These are phyloP conservation scores for Melanaphis sacchari DNA, from an alignment of 1,140 invertebrate species.

Conservation along the genomic window DNA sequence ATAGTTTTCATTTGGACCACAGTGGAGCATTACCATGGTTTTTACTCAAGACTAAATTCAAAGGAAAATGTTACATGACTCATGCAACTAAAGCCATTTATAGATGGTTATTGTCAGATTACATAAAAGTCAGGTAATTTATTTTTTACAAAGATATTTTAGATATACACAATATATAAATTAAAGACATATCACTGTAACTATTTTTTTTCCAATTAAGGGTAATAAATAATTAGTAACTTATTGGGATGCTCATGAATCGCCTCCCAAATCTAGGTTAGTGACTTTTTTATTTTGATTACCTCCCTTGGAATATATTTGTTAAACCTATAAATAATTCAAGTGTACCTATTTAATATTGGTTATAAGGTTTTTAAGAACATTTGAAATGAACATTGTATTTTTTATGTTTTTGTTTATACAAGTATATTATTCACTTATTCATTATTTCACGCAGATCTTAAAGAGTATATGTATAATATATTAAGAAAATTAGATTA, in stretches of 20 bases:
- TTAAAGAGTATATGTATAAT: too few species aligned
- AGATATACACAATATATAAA: neutral
- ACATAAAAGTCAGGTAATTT: constrained; percentile 92
- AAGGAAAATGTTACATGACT: constrained; percentile 99
- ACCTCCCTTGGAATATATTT: too few species aligned
- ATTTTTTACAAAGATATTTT: neutral
- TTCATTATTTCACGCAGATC: too few species aligned
- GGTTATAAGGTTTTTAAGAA: neutral
- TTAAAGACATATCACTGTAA: neutral
- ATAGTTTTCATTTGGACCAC: constrained; percentile 97
- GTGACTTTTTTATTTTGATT: too few species aligned
- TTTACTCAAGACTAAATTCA: constrained; percentile 95
- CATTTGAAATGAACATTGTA: neutral
- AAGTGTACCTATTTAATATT: too few species aligned
- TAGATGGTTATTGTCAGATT: constrained; percentile 97
- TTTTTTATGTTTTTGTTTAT: neutral
- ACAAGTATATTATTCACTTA: too few species aligned
- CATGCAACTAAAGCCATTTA: constrained; percentile 99
- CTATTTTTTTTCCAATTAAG: neutral
- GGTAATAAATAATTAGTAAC: too few species aligned
- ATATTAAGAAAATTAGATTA: too few species aligned
- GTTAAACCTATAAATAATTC: too few species aligned
- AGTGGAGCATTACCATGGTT: constrained; percentile 99
- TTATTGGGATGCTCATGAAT: too few species aligned
- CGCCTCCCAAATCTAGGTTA: too few species aligned